These are phyloP conservation scores for Xenopus petersii DNA, from an alignment of 2,797 vertebrate species.

Conservation along the genomic window DNA sequence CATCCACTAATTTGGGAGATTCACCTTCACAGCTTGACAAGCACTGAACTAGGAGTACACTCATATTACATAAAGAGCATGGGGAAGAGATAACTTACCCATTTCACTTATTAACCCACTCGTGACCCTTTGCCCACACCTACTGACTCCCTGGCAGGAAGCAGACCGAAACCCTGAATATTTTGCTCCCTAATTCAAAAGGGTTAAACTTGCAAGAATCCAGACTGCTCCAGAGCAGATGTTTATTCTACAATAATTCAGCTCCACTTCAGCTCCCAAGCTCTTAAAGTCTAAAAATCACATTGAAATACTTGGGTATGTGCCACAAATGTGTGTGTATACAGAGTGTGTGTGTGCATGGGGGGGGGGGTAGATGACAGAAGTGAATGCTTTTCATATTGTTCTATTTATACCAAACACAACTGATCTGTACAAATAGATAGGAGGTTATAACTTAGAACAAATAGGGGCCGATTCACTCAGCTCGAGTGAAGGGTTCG, in stretches of 20 bases:
- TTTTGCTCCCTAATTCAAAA: slow-evolving; percentile 1
- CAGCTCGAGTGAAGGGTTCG: too few species aligned
- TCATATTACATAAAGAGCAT: too few species aligned
- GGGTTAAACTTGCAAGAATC: slow-evolving; percentile 21
- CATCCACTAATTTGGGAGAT: too few species aligned
- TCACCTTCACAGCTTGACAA: too few species aligned
- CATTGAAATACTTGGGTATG: slow-evolving; percentile 59
- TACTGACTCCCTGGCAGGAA: too few species aligned
- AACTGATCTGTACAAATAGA: slow-evolving; percentile 52
- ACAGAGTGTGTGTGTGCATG: too few species aligned
- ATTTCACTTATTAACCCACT: too few species aligned
- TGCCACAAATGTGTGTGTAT: slow-evolving; percentile 44
- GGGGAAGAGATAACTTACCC: too few species aligned
- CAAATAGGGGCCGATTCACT: too few species aligned
- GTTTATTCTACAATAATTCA: background rate
- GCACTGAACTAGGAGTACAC: too few species aligned
- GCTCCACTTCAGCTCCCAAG: background rate
- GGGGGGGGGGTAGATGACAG: slow-evolving; percentile 43
- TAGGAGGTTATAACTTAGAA: slow-evolving; percentile 55
- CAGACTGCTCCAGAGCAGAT: background rate
- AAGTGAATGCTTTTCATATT: slow-evolving; percentile 53
- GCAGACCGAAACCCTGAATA: too few species aligned
- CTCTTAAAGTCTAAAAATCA: slow-evolving; percentile 51
- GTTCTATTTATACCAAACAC: slow-evolving; percentile 55
- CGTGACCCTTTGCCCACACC: too few species aligned